Conservation (phyloP, 2,113 vertebrate species). For the Laterallus jamaicensis region DNA sequence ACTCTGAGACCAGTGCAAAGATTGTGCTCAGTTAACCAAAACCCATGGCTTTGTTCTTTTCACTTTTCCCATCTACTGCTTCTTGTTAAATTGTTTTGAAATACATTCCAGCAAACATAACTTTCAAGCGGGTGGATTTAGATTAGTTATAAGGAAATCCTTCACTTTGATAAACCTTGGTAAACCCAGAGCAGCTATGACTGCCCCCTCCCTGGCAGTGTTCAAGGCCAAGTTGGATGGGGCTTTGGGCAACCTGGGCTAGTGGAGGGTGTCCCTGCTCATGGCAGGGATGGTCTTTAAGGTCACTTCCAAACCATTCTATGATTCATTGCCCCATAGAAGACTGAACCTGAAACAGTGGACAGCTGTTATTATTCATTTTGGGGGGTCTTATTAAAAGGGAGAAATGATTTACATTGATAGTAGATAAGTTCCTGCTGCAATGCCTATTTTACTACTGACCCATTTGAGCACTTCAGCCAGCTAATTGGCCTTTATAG, state of each 20-base stretch:
- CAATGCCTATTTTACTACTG: not conserved
- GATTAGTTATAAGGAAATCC: too few species aligned
- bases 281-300: too few species aligned
- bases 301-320: too few species aligned
- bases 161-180: too few species aligned
- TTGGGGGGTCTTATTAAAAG: too few species aligned
- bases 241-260: too few species aligned
- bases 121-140: not conserved
- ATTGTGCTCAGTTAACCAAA: not conserved
- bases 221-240: too few species aligned
- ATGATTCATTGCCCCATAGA: not conserved
- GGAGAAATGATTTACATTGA: not conserved
- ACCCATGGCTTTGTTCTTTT: not conserved
- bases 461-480: not conserved
- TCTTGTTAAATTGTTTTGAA: not conserved
- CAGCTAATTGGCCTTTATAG: conserved; percentile 4
- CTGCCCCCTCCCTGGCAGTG: too few species aligned
- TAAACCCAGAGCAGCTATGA: too few species aligned
- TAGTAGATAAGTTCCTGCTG: not conserved
- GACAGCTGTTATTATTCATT: too few species aligned
- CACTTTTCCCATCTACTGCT: not conserved
- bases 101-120: not conserved
- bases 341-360: not conserved
- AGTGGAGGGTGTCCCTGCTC: too few species aligned
- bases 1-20: not conserved